Percentiles rank a stretch among this genome's conserved stretches.
Evolutionary conservation across 2,797 vertebrate genomes (phyloP).

Genomic region (Sorex maritimensis): DNA sequence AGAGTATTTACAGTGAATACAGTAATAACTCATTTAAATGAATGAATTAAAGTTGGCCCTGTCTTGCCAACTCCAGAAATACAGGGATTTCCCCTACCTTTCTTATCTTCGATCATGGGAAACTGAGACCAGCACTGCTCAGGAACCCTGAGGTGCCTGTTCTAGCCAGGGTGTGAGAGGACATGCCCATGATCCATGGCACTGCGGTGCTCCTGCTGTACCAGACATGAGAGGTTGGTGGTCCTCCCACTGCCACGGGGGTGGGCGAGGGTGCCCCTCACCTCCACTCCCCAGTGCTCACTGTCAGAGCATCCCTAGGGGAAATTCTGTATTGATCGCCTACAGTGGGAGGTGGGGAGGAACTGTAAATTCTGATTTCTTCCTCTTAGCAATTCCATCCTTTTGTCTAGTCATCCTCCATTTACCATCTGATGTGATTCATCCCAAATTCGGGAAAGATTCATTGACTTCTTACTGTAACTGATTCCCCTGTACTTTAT

Average conservation of each 20-base stretch:
- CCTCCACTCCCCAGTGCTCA: background rate
- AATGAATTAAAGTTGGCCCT: too few relatives aligned
- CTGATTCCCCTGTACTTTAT: background rate
- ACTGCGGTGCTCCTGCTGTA: background rate
- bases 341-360: background rate
- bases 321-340: background rate
- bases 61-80: too few relatives aligned
- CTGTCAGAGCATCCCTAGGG: background rate
- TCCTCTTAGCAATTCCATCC: background rate
- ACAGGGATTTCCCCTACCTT: too few relatives aligned
- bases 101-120: too few relatives aligned
- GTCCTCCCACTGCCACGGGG: too few relatives aligned
- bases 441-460: background rate
- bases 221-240: background rate
- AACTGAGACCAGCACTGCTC: too few relatives aligned
- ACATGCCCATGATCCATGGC: too few relatives aligned
- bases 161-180: too few relatives aligned
- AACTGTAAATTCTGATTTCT: background rate
- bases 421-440: background rate
- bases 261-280: background rate
- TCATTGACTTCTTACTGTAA: background rate
- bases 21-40: too few relatives aligned
- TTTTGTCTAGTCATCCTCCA: background rate
- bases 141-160: too few relatives aligned
- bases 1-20: too few relatives aligned